These are phyloP conservation scores for Apostichopus japonicus DNA, from an alignment of 35 echinoderm and acorn worm genomes.

Conservation along the genomic window DNA sequence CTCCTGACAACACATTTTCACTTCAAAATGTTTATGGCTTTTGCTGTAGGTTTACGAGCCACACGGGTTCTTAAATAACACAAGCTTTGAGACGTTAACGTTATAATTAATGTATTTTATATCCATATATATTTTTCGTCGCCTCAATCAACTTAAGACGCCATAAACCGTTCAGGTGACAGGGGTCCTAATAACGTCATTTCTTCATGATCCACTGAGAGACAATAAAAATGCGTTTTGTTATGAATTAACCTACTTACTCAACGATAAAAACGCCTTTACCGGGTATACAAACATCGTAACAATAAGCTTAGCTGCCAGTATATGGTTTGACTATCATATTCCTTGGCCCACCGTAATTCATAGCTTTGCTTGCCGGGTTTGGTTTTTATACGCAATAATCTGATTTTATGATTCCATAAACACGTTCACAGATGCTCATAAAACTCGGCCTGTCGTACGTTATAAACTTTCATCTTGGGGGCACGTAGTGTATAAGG, in stretches of 20 bases:
- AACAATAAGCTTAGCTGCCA: slow-evolving; percentile 26
- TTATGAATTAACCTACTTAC: slow-evolving; percentile 54
- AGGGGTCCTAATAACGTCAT: slow-evolving; percentile 17
- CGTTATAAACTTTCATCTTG: slow-evolving; percentile 39
- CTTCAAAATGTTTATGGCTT: no score
- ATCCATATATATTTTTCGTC: no score
- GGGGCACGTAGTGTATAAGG: not conserved
- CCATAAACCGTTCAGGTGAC: slow-evolving; percentile 1
- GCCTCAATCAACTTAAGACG: not conserved
- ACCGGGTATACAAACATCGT: slow-evolving; percentile 48
- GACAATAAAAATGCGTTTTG: slow-evolving; percentile 37
- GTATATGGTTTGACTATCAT: not conserved
- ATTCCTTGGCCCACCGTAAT: slow-evolving; percentile 5
- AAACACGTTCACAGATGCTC: slow-evolving; percentile 46
- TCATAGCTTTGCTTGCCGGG: slow-evolving; percentile 15
- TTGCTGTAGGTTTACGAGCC: no score
- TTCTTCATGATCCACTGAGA: not conserved
- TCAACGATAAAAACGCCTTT: slow-evolving; percentile 24
- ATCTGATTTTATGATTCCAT: slow-evolving; percentile 29
- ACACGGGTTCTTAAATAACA: no score
- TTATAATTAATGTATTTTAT: no score
- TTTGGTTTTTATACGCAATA: slow-evolving; percentile 52
- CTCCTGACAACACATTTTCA: no score
- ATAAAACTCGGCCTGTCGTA: slow-evolving; percentile 20
- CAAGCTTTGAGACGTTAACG: no score